Evolutionary conservation across 2,113 vertebrate genomes (phyloP), one percentile per base, ranked within the genome.

Genomic region (Varanus komodoensis): DNA sequence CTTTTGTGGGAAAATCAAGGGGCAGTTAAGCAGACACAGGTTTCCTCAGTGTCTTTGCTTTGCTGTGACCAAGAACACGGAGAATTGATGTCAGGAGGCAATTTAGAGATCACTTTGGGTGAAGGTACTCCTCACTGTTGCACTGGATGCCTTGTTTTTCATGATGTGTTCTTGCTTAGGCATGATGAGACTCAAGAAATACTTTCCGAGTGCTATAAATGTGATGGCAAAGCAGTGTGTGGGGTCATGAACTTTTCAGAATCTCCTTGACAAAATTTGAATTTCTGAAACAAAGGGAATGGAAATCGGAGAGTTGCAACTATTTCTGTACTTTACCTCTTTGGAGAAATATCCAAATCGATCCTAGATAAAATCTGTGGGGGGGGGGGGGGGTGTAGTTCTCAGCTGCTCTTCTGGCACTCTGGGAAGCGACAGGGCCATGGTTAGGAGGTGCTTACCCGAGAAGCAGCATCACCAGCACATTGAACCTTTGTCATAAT

Each of bases 1-100:
- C 94, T 95, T 97, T 96, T 97, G 97, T 97, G 94, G 93, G 38
- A 50, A 44, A 90, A 92, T 93, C 88, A 92, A 94, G 95, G 91
- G 90, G 86, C 94, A 93, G 93, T 71, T 89, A 87, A 93, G 73
- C 54, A 44, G 57, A 11, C 27, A 50, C 32, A 52, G 38, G 52
- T 32, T 94, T 90, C 89, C 92, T 93, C 84, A 86, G 93, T 90
- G 17, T 57, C 21, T 79, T 61, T 44, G 89, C 90, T 89, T 92
- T 94, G 89, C 91, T 69, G 32, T 82, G 91, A 87, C 79, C 94
- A 54, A 85, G 86, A 78, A 84, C 93, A 34, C 90, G 85, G 85
- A 84, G 91, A 87, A 1, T 21, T 86, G 91, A 89, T 8, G 93
- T 29, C 27, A 86, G 50, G 27, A 80, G 73, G 74, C 91, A 94